phyloP scores from a whole-genome alignment of 2,888 invertebrate species.

The Lasioglossum malachurum region DNA sequence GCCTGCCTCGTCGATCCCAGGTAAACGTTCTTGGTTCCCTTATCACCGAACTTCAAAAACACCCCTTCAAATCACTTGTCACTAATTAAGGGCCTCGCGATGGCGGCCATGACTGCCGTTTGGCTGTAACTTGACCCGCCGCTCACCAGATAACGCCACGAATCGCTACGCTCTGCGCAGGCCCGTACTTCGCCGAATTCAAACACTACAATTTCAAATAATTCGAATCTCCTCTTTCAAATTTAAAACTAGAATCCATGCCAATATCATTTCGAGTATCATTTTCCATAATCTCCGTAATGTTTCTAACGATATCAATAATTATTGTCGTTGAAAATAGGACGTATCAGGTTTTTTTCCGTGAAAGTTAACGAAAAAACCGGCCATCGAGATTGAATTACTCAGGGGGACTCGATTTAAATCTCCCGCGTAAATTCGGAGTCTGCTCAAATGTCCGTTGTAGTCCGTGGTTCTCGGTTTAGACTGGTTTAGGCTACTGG shows the following conservation, averaged over 20 bases:
- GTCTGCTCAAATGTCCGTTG: background rate
- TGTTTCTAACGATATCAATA: background rate
- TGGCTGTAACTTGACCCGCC: constrained; percentile 20
- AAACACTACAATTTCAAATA: background rate
- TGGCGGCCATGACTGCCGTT: constrained; percentile 79
- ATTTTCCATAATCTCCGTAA: background rate
- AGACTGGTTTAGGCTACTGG: background rate
- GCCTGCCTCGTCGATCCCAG: constrained; percentile 51
- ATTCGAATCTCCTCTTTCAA: background rate
- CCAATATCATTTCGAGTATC: background rate
- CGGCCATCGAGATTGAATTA: background rate
- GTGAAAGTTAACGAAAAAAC: background rate
- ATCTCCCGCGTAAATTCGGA: constrained; percentile 33
- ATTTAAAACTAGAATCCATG: background rate
- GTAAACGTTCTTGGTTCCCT: constrained; percentile 56
- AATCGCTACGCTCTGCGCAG: background rate
- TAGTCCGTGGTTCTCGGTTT: background rate
- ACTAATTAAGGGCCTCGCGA: constrained; percentile 76
- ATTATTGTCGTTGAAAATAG: background rate
- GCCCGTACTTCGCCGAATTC: background rate
- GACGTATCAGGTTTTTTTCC: background rate
- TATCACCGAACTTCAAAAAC: constrained; percentile 70
- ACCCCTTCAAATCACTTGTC: constrained; percentile 77
- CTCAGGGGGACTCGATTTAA: background rate
- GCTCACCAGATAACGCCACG: constrained; percentile 58